Evolutionary conservation across 2,888 invertebrate genomes (phyloP), one percentile per base, ranked within the genome.

Genomic region (Nezara viridula): DNA sequence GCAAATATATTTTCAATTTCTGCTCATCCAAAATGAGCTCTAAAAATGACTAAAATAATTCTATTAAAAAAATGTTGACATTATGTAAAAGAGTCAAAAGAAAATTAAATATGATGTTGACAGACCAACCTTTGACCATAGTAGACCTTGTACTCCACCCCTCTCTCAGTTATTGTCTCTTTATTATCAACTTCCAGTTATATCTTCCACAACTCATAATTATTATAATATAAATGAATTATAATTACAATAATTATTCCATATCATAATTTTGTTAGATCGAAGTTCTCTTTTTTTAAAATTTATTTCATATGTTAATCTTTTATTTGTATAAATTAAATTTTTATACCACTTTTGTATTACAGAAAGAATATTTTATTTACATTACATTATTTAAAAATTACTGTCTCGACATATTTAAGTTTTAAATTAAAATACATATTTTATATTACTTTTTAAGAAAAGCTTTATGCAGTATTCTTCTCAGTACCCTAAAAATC

Each of bases 151-250:
- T 44, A 81, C 81, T n/a, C n/a, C 37, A 37, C 7, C 24, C 77
- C 81, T 40, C 81, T n/a, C 77, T 44, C 2, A 21, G 24, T 47
- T 24, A 44, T 77, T 81, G 81, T 10, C n/a, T 44, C 0, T 40
- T 77, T 32, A 89, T 85, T 88, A 88, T 52, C 60, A 60, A 37
- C 37, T 89, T 89, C 37, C 55, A 85, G 55, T 32, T 81, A 66
- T 89, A 60, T 85, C 66, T 85, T 73, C 66, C 66, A 37, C 21
- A 73, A 73, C 37, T 19, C 16, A 16, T 60, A 60, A 60, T 27
- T n/a, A n/a, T n/a, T n/a, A n/a, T n/a, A n/a, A n/a, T n/a, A n/a
- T n/a, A n/a, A n/a, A n/a, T n/a, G n/a, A n/a, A n/a, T n/a, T n/a
- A n/a, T n/a, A n/a, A n/a, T n/a, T n/a, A n/a, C n/a, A n/a, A n/a